Evolutionary conservation across 2,797 vertebrate species (phyloP).

Genomic region (Leuciscus waleckii): DNA sequence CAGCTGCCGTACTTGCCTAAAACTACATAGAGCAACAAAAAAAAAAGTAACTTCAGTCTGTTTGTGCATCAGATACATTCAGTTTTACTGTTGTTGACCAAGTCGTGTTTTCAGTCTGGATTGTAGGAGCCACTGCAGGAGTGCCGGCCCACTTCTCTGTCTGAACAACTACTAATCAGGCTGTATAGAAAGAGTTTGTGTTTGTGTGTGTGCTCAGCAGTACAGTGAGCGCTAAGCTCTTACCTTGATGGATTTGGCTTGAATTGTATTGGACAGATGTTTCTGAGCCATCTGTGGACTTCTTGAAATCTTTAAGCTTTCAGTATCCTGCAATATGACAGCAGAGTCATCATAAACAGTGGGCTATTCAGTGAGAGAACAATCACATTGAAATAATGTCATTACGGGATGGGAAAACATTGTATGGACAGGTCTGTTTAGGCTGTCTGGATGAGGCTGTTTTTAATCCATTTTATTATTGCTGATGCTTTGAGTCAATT

Average conservation of each 20-base stretch:
- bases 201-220: constrained; percentile 11
- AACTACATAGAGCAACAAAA: not conserved
- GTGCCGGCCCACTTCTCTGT: not conserved
- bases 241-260: constrained; percentile 89
- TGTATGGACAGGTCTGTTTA: constrained; percentile 43
- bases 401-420: constrained; percentile 24
- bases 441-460: constrained; percentile 11
- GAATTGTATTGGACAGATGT: constrained; percentile 69
- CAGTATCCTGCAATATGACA: constrained; percentile 76
- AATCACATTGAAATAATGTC: constrained; percentile 46
- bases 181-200: not conserved
- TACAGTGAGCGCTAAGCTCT: constrained; percentile 32
- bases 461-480: constrained; percentile 42
- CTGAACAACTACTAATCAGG: constrained; percentile 21
- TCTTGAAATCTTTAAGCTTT: constrained; percentile 64
- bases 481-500: constrained; percentile 32
- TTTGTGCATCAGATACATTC: not conserved
- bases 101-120: constrained; percentile 1
- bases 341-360: constrained; percentile 8
- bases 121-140: not conserved
- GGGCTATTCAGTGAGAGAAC: not conserved
- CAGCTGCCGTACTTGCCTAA: not conserved
- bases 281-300: constrained; percentile 62
- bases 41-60: not conserved
- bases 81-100: not conserved